Evolutionary conservation across 2,888 invertebrate species (phyloP), one percentile per base, ranked within the genome.

Genomic region (Amaurobius ferox): DNA sequence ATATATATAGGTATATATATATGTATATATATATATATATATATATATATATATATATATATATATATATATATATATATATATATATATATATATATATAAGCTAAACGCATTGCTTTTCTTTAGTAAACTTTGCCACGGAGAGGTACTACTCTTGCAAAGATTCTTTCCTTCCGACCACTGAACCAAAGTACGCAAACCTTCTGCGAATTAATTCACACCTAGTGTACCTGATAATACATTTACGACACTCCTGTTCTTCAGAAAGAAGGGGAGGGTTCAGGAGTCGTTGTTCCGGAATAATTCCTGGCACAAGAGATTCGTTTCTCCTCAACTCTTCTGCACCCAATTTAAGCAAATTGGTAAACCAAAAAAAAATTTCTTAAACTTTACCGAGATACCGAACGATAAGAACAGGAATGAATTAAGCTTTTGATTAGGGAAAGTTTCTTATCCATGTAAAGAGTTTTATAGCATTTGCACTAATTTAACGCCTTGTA

Each of bases 271-370:
- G n/a, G n/a, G 44, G 55, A n/a, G n/a, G n/a, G 19, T 23, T 55
- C 23, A 23, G 23, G 23, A 55, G 55, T 55, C 23, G 55, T 23
- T 55, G 19, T 55, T 55, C 55, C 23, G 55, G 55, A 55, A 55
- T 55, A 23, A 55, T 23, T 55, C 55, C 23, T 55, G 55, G 55
- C 55, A 23, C 55, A 23, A 3, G 55, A 23, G 55, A 55, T 55
- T 55, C 55, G 23, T 55, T 55, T 55, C 23, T 55, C 23, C 23
- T 23, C 55, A 55, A 23, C 55, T 55, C 16, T 23, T 19, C 55
- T 55, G 6, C 55, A 23, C 55, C 55, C 55, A 55, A 55, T 55
- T 55, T 55, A 55, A 55, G 55, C 55, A 23, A 55, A 55, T 55
- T 55, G 55, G 55, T n/a, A n/a, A n/a, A n/a, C n/a, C n/a, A n/a